These are phyloP conservation scores for Dicrurus megarhynchus DNA, from an alignment of 2,113 vertebrate species.

Conservation along the genomic window DNA sequence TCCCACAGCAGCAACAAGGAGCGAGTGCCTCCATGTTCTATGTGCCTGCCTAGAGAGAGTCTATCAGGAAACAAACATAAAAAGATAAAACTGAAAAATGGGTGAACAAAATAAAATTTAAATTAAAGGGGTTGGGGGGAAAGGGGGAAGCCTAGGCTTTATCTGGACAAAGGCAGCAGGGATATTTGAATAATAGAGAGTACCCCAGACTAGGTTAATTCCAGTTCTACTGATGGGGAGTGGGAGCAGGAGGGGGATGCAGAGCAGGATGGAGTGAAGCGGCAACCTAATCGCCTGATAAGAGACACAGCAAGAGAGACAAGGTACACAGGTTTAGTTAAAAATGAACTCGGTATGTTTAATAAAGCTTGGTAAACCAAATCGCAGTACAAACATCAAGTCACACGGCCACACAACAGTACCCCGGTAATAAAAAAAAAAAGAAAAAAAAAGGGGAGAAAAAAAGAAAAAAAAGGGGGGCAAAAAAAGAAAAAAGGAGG, in stretches of 20 bases:
- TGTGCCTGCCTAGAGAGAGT: background rate
- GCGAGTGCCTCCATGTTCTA: background rate
- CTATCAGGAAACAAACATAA: background rate
- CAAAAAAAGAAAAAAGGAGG: too few species aligned
- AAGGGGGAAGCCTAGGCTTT: background rate
- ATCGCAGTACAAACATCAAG: conserved; percentile 91
- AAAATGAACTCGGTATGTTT: conserved; percentile 94
- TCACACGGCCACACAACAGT: conserved; percentile 86
- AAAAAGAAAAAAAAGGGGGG: too few species aligned
- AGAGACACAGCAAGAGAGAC: conserved; percentile 95
- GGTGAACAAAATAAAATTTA: background rate
- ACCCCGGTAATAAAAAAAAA: conserved; percentile 76
- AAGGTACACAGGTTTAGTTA: conserved; percentile 93
- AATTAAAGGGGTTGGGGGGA: background rate
- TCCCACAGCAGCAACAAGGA: background rate
- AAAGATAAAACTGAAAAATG: background rate
- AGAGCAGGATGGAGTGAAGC: conserved; percentile 81
- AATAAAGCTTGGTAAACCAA: conserved; percentile 95
- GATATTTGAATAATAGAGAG: conserved; percentile 92
- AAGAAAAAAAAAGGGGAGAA: rapidly evolving
- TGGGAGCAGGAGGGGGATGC: conserved; percentile 55
- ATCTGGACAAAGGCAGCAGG: conserved; percentile 74
- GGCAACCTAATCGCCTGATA: conserved; percentile 77
- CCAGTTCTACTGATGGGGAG: conserved; percentile 62
- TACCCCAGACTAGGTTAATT: conserved; percentile 63